Evolutionary conservation across 1,140 invertebrate species (phyloP).

Genomic region (Pogonus chalceus): DNA sequence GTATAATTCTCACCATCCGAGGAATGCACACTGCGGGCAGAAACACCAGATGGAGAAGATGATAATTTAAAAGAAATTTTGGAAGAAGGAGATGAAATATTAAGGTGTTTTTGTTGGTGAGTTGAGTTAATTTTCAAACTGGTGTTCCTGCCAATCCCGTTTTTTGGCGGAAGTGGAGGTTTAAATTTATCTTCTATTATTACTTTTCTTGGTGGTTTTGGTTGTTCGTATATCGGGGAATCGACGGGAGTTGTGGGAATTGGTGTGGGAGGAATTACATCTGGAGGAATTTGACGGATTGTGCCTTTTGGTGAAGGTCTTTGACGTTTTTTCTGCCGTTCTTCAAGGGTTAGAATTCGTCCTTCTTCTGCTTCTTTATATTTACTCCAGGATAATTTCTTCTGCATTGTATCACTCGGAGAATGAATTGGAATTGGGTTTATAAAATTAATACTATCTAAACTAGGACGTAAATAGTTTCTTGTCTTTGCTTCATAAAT

Average conservation of each 20-base stretch:
- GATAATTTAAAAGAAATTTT: slow-evolving; percentile 16
- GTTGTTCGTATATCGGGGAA: slow-evolving; percentile 46
- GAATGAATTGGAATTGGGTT: slow-evolving; percentile 24
- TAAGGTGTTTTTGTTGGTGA: slow-evolving; percentile 25
- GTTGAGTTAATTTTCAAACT: slow-evolving; percentile 34
- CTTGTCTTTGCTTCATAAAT: slow-evolving; percentile 55
- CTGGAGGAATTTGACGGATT: slow-evolving; percentile 44
- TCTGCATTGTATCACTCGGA: slow-evolving; percentile 18
- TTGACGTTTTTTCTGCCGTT: slow-evolving; percentile 58
- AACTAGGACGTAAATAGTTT: slow-evolving; percentile 29
- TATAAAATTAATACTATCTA: slow-evolving; percentile 26
- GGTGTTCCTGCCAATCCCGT: slow-evolving; percentile 48
- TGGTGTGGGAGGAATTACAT: slow-evolving; percentile 49
- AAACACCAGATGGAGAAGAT: slow-evolving; percentile 34
- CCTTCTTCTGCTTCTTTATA: slow-evolving; percentile 34
- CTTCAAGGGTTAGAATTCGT: slow-evolving; percentile 48
- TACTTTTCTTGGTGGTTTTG: slow-evolving; percentile 44
- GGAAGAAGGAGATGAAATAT: slow-evolving; percentile 20
- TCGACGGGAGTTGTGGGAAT: slow-evolving; percentile 33
- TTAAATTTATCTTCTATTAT: slow-evolving; percentile 29
- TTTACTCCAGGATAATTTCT: slow-evolving; percentile 4
- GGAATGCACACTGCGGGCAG: slow-evolving; percentile 29
- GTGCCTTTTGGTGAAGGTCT: slow-evolving; percentile 38
- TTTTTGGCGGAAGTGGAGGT: slow-evolving; percentile 48
- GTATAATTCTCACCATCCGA: slow-evolving; percentile 41